Evolutionary conservation across 2,888 invertebrate genomes (phyloP).

Genomic region (Gerosis bhagava): DNA sequence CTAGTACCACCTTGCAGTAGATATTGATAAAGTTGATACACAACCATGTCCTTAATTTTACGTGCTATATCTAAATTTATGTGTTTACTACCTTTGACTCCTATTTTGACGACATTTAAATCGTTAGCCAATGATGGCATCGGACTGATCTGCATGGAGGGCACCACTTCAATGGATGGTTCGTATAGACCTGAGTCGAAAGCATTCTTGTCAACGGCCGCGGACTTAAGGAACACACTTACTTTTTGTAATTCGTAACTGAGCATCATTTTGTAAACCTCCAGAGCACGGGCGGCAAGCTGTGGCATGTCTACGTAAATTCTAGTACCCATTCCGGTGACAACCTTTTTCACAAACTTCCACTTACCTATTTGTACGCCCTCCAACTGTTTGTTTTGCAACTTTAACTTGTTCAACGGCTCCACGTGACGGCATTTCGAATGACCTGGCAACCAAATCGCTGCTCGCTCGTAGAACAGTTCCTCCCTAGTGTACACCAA

Average conservation of each 20-base stretch:
- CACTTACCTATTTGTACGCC: constrained; percentile 62
- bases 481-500: constrained; percentile 67
- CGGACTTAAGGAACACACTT: constrained; percentile 60
- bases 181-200: constrained; percentile 62
- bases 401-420: constrained; percentile 58
- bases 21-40: constrained; percentile 59
- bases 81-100: constrained; percentile 52
- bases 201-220: constrained; percentile 65
- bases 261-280: constrained; percentile 57
- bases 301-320: constrained; percentile 72
- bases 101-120: constrained; percentile 51
- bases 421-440: constrained; percentile 53
- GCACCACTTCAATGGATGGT: constrained; percentile 37
- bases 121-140: constrained; percentile 55
- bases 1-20: constrained; percentile 45
- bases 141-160: constrained; percentile 42
- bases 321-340: constrained; percentile 59
- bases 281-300: constrained; percentile 60
- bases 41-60: constrained; percentile 61
- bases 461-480: constrained; percentile 69
- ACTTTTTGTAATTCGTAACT: constrained; percentile 73
- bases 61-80: constrained; percentile 48
- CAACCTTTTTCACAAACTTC: constrained; percentile 67
- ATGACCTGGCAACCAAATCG: constrained; percentile 71
- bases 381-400: constrained; percentile 58